Percentiles rank a stretch among this genome's conserved stretches.
phyloP scores from a whole-genome alignment of 2,113 vertebrate species.

The Verasper variegatus region DNA sequence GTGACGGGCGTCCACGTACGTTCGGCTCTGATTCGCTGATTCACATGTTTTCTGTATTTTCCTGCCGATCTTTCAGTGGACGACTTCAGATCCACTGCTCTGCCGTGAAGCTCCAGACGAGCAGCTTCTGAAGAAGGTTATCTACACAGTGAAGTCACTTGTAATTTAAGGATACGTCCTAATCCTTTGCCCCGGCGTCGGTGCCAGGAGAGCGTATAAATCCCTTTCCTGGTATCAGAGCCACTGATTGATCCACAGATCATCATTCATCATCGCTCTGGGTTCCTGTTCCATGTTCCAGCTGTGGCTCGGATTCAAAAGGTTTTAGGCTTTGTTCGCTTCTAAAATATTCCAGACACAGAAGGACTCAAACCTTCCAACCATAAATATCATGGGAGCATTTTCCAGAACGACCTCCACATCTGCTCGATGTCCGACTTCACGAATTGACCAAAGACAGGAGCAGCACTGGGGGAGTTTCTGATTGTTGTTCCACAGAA shows the following conservation, averaged over 20 bases:
- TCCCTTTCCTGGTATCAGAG: conserved; percentile 47
- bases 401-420: not conserved
- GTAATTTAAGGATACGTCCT: too few relatives aligned
- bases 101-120: too few relatives aligned
- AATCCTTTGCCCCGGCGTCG: too few relatives aligned
- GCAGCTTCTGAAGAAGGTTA: too few relatives aligned
- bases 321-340: not conserved
- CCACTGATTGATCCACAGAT: conserved; percentile 41
- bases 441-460: conserved; percentile 19
- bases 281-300: conserved; percentile 26
- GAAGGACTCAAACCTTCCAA: conserved; percentile 23
- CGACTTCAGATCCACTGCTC: too few relatives aligned
- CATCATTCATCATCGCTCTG: conserved; percentile 9
- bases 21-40: too few relatives aligned
- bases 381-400: conserved; percentile 25
- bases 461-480: not conserved
- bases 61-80: too few relatives aligned
- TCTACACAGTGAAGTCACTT: too few relatives aligned
- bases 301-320: conserved; percentile 22
- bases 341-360: conserved; percentile 38
- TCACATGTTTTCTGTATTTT: too few relatives aligned
- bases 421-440: conserved; percentile 10
- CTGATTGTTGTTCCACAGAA: too few relatives aligned
- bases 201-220: not conserved
- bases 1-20: too few relatives aligned